Evolutionary conservation across 2,888 invertebrate species (phyloP).

Genomic region (Deilephila porcellus): DNA sequence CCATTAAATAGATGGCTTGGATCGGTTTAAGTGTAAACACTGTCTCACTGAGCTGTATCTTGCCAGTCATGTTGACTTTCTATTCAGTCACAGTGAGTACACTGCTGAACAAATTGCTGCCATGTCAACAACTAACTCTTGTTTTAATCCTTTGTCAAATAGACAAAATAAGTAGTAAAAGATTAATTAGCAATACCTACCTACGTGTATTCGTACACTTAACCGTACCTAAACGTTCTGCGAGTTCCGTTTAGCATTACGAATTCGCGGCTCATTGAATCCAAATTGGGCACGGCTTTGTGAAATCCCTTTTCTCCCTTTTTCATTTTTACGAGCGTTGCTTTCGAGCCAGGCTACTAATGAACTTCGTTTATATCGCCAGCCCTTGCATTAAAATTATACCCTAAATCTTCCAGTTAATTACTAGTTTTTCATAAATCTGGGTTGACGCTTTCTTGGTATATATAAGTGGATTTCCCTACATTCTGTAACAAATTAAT

Average conservation of each 20-base stretch:
- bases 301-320: slow-evolving; percentile 64
- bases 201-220: background rate
- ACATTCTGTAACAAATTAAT: background rate
- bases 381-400: slow-evolving; percentile 48
- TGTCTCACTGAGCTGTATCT: no score
- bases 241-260: slow-evolving; percentile 63
- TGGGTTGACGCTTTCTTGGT: background rate
- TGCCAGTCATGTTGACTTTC: no score
- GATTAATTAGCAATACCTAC: slow-evolving; percentile 9
- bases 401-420: slow-evolving; percentile 37
- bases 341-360: slow-evolving; percentile 61
- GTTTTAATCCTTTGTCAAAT: no score
- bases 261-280: slow-evolving; percentile 73
- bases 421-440: slow-evolving; percentile 15
- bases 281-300: slow-evolving; percentile 69
- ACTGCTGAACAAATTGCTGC: no score
- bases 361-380: slow-evolving; percentile 56
- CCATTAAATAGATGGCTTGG: no score
- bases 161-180: background rate
- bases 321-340: slow-evolving; percentile 72
- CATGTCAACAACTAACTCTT: no score
- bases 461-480: no score
- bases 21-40: no score
- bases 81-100: no score
- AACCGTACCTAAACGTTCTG: slow-evolving; percentile 21